Base-by-base conservation (phyloP, 2,797 vertebrate genomes). In the Distichodus sexfasciatus region DNA sequence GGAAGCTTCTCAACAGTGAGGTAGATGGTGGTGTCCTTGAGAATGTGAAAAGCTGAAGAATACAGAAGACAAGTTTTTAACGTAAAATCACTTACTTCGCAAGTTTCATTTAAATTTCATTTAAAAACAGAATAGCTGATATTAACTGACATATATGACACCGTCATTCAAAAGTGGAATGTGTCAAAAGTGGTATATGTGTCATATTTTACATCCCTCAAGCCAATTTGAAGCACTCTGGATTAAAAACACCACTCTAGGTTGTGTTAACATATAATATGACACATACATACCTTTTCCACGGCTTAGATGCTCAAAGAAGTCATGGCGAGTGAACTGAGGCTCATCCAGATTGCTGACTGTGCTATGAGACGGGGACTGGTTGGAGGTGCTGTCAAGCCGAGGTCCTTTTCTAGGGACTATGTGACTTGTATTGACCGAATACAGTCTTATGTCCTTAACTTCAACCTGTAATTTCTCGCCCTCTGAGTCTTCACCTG, bases 371-470 rank as follows among this genome's bases (percentile, higher is more conserved):
- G 78, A 81, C 1, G 87, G 82, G 23, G 86, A 87, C 29, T 46
- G 12, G 73, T 44, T 40, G 63, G 83, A 66, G 50, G 72, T 15
- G 21, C 75, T 33, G 26, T 74, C 69, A 17, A 11, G 66, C 87
- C 86, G 74, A 53, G 70, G 35, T 19, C 71, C 46, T 75, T 84
- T 90, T 76, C 88, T 92, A 71, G 85, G 84, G 9, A 84, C 78
- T 69, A 95, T 80, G 0, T 94, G 90, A 71, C 90, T 91, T 71
- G 90, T 93, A 71, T 97, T 96, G 67, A 99, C 85, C 8, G 96
- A 98, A 86, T 98, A 98, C 21, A 99, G 89, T 21, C 94, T 93
- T 74, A 98, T 99, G 53, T 99, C 93, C 78, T 94, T 95, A 68
- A 99, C 95, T 81, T 97, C 89, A 57, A 98, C 96, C 75, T 97